Conservation (phyloP, 1,140 invertebrate genomes). For the Polypedilum pembai region DNA sequence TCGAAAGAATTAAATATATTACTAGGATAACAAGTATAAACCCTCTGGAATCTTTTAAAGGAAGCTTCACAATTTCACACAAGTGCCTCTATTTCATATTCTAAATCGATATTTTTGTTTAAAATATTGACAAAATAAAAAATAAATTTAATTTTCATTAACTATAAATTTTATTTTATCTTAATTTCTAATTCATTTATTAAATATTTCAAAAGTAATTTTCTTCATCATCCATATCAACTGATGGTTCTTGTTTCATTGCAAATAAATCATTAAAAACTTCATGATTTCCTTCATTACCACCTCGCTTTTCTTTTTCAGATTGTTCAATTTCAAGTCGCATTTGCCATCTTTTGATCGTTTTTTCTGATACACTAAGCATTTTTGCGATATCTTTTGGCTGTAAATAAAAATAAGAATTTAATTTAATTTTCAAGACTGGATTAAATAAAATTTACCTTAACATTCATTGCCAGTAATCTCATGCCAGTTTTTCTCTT, state of each 20-base stretch:
- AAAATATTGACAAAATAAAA: too few species aligned
- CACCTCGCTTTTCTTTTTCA: not conserved
- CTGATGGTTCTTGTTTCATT: not conserved
- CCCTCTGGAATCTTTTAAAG: too few species aligned
- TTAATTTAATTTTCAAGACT: not conserved
- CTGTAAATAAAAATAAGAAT: not conserved
- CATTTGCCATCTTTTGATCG: not conserved
- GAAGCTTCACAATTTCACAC: too few species aligned
- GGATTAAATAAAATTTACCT: not conserved
- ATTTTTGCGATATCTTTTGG: conserved; percentile 1
- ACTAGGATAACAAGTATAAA: too few species aligned
- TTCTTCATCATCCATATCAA: not conserved
- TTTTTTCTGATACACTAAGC: not conserved
- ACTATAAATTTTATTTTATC: too few species aligned
- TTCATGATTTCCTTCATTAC: not conserved
- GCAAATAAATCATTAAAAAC: not conserved
- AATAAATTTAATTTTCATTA: too few species aligned
- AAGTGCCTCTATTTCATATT: too few species aligned
- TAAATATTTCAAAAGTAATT: not conserved
- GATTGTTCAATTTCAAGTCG: not conserved
- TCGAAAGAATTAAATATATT: too few species aligned
- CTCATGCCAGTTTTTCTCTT: not conserved
- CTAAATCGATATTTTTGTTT: too few species aligned
- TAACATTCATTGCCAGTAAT: not conserved
- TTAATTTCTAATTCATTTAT: too few species aligned